Percentiles rank a stretch among this genome's conserved stretches.
Evolutionary conservation across 2,797 vertebrate species (phyloP).

Genomic region (Argya squamiceps): DNA sequence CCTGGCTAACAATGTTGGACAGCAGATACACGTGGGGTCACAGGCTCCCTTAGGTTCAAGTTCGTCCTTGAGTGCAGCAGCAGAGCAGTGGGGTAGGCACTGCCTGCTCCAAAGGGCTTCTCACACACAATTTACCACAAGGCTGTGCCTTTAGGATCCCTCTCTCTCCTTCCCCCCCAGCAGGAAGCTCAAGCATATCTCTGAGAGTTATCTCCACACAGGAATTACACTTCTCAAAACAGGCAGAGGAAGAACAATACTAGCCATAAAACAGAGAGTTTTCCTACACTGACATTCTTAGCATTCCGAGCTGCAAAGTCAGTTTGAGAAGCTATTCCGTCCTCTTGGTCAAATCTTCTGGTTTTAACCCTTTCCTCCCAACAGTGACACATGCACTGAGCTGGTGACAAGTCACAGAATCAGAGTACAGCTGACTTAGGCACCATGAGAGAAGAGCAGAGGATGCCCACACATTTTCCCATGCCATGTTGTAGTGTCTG

Average conservation of each 20-base stretch:
- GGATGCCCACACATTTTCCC: fast-evolving
- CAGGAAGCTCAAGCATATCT: background rate
- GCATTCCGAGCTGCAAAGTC: background rate
- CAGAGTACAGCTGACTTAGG: background rate
- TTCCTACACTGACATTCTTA: background rate
- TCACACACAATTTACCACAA: background rate
- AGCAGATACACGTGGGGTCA: background rate
- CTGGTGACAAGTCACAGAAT: background rate
- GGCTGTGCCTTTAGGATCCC: background rate
- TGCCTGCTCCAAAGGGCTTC: background rate
- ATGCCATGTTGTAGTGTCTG: background rate
- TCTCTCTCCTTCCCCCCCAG: no score
- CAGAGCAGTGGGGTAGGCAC: background rate
- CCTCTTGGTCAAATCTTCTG: background rate
- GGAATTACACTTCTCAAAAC: background rate
- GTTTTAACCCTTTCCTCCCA: background rate
- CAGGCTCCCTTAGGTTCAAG: background rate
- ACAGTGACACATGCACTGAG: background rate
- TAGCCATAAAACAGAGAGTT: background rate
- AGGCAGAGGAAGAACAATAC: background rate
- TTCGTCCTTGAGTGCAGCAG: fast-evolving
- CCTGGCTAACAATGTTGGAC: background rate
- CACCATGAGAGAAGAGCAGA: background rate
- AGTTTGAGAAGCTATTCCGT: background rate
- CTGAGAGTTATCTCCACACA: background rate